A percentile compares a stretch with the other conserved stretches of the same genome.
Evolutionary conservation across 2,113 vertebrate genomes (phyloP).

Genomic region (mouse (Mus musculus)): DNA sequence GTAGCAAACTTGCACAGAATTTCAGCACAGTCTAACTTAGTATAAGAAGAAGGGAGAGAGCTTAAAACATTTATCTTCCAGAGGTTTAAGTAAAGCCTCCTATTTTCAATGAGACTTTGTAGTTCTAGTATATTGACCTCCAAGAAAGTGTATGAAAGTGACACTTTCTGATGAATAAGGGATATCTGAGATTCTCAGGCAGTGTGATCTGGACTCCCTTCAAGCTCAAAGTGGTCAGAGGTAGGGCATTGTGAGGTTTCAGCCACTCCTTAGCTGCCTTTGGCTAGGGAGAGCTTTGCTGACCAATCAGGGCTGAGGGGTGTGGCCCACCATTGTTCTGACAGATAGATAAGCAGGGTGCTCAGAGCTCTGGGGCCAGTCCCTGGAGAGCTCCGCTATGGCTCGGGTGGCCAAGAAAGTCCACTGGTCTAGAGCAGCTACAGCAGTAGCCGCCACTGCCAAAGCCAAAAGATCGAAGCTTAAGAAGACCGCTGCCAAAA

Average conservation of each 20-base stretch:
- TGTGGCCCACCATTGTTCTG: neutral
- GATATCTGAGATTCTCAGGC: neutral
- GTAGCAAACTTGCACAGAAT: neutral
- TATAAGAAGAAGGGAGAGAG: neutral
- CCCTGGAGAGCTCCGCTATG: neutral
- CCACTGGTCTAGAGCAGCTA: accelerated
- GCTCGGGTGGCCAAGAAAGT: accelerated
- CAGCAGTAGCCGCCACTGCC: too few relatives aligned
- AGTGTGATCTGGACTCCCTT: neutral
- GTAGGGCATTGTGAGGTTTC: neutral
- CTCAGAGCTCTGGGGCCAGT: neutral
- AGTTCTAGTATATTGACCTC: neutral
- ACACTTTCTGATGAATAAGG: neutral
- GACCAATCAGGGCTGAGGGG: neutral
- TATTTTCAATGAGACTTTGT: neutral
- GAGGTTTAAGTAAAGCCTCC: neutral
- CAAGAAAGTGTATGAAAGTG: neutral
- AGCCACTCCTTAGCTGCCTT: neutral
- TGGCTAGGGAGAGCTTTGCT: neutral
- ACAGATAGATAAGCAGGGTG: neutral
- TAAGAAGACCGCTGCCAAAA: too few relatives aligned
- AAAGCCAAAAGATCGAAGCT: too few relatives aligned
- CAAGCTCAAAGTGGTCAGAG: neutral
- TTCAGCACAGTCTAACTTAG: neutral
- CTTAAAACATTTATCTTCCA: neutral